These are phyloP conservation scores for Sinodicranocentrus sp. DNA, from an alignment of 2,888 invertebrate genomes.

Conservation along the genomic window DNA sequence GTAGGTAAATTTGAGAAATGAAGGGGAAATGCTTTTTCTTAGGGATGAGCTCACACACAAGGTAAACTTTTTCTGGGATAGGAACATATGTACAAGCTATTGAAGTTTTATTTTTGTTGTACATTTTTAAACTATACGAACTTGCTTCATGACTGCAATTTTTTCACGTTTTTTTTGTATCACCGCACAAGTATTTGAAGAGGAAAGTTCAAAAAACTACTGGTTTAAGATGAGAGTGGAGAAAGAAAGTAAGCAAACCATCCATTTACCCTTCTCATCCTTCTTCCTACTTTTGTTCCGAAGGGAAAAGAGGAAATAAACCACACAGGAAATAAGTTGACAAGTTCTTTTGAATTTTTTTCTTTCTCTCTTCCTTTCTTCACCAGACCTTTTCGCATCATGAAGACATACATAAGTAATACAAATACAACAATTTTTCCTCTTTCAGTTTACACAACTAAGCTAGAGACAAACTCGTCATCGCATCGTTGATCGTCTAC, in stretches of 20 bases:
- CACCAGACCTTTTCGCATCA: neutral
- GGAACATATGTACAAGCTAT: neutral
- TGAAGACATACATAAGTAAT: slow-evolving; percentile 13
- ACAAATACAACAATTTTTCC: slow-evolving; percentile 19
- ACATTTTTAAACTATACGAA: no score
- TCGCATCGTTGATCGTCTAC: slow-evolving; percentile 39
- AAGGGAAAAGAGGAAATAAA: slow-evolving; percentile 51
- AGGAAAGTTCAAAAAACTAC: no score
- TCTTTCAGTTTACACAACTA: neutral
- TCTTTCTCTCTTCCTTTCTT: neutral
- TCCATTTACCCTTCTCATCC: slow-evolving; percentile 42
- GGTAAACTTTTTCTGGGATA: no score
- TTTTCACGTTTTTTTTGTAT: no score
- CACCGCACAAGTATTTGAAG: no score
- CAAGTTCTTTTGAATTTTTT: slow-evolving; percentile 47
- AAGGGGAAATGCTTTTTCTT: no score
- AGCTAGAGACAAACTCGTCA: slow-evolving; percentile 24
- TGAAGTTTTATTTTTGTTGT: no score
- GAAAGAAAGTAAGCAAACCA: slow-evolving; percentile 17
- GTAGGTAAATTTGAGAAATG: no score
- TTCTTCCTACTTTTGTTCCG: slow-evolving; percentile 30
- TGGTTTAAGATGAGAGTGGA: no score
- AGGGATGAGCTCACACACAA: no score
- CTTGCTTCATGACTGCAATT: no score
- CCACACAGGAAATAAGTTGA: slow-evolving; percentile 63